These are phyloP conservation scores for Cricetomys ansorgei DNA, from an alignment of 2,113 vertebrate species.

Conservation along the genomic window DNA sequence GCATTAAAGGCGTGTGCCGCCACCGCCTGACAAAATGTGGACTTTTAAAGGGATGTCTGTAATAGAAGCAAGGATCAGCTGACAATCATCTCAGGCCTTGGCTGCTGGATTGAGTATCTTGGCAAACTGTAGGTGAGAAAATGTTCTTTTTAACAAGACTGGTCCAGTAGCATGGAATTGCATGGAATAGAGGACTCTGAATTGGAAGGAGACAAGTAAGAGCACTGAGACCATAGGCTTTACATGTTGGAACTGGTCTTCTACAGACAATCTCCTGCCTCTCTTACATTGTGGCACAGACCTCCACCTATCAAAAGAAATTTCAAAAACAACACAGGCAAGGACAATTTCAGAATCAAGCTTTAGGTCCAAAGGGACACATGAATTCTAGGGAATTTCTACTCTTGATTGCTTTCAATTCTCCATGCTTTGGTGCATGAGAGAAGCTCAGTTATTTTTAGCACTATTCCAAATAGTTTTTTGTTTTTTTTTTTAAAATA, in stretches of 20 bases:
- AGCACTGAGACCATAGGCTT: neutral
- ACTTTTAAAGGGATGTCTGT: neutral
- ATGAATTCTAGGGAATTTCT: neutral
- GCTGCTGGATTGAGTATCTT: neutral
- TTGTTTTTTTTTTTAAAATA: conserved; percentile 75
- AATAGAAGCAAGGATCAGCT: neutral
- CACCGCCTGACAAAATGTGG: neutral
- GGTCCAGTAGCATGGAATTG: neutral
- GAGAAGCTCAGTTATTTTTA: conserved; percentile 54
- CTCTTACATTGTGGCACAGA: conserved; percentile 1
- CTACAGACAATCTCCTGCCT: conserved; percentile 22
- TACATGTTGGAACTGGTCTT: neutral
- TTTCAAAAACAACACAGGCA: neutral
- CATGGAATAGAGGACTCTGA: neutral
- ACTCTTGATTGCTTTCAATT: conserved; percentile 61
- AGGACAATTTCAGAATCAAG: conserved; percentile 50
- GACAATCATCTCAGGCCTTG: too few species aligned
- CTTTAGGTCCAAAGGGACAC: conserved; percentile 12
- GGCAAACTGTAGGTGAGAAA: neutral
- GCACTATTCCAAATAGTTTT: conserved; percentile 74
- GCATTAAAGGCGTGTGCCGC: neutral
- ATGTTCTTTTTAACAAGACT: neutral
- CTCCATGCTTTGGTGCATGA: conserved; percentile 55
- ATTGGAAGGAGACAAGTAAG: neutral
- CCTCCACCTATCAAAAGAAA: neutral